A percentile compares a stretch with the other conserved stretches of the same genome.
phyloP scores from a whole-genome alignment of 64 coral and sea anemone genomes.

The Porites australiensis region DNA sequence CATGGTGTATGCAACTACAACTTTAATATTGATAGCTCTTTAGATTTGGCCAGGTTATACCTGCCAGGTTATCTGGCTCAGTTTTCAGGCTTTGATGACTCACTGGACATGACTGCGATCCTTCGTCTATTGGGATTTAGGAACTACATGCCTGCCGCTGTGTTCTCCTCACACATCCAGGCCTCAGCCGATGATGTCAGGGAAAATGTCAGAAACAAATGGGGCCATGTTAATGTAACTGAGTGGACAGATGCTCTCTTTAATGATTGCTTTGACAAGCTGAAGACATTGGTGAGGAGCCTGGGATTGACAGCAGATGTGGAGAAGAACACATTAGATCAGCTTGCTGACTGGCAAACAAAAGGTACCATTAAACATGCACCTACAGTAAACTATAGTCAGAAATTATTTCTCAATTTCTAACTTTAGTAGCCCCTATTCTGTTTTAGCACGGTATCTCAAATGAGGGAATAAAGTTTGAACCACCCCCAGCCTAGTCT shows the following conservation, averaged over 20 bases:
- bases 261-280: constrained; percentile 16
- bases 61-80: constrained; percentile 30
- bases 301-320: constrained; percentile 19
- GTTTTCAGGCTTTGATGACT: constrained; percentile 70
- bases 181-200: constrained; percentile 45
- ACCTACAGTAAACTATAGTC: too few relatives aligned
- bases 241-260: constrained; percentile 33
- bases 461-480: too few relatives aligned
- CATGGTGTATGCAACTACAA: constrained; percentile 21
- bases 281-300: constrained; percentile 54
- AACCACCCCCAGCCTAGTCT: too few relatives aligned
- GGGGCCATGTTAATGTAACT: constrained; percentile 69
- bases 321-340: constrained; percentile 23
- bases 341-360: constrained; percentile 73
- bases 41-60: constrained; percentile 56
- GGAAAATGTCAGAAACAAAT: constrained; percentile 70
- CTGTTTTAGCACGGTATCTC: too few relatives aligned
- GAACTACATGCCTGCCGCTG: constrained; percentile 9
- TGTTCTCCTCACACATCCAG: constrained; percentile 36
- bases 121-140: constrained; percentile 50
- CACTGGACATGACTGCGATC: constrained; percentile 63
- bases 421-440: too few relatives aligned
- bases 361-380: constrained; percentile 26
- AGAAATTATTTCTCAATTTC: too few relatives aligned
- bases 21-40: background rate